Percentiles rank a stretch among this genome's conserved stretches.
These are phyloP conservation scores for Apogon talboti DNA, from an alignment of 2,797 vertebrate genomes.

Conservation along the genomic window DNA sequence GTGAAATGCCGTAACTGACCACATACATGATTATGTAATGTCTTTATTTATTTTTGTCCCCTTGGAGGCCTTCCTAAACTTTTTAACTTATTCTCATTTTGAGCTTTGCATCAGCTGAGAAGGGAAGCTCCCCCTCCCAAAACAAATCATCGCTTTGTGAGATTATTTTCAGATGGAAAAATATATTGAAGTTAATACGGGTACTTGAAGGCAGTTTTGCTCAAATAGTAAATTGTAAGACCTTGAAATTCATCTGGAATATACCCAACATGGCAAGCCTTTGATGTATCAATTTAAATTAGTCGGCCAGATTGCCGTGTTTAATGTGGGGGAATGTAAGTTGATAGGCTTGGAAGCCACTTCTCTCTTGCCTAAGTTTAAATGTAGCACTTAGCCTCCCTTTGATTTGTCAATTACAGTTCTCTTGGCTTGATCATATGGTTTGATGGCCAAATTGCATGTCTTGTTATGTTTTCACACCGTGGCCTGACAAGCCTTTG, in stretches of 20 bases:
- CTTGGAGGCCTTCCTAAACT: slow-evolving; percentile 41
- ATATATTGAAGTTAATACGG: slow-evolving; percentile 74
- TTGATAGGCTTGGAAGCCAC: slow-evolving; percentile 84
- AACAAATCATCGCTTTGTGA: slow-evolving; percentile 69
- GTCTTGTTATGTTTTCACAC: slow-evolving; percentile 84
- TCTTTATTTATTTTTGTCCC: slow-evolving; percentile 36
- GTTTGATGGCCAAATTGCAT: slow-evolving; percentile 84
- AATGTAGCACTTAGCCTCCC: slow-evolving; percentile 81
- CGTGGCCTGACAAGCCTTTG: slow-evolving; percentile 81
- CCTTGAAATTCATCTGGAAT: slow-evolving; percentile 83
- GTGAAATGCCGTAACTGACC: slow-evolving; percentile 67
- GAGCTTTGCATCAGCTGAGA: slow-evolving; percentile 38
- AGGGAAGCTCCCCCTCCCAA: slow-evolving; percentile 25
- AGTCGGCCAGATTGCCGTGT: slow-evolving; percentile 81
- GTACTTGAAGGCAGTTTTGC: slow-evolving; percentile 75
- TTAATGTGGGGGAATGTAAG: slow-evolving; percentile 83
- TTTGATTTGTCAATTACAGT: slow-evolving; percentile 87
- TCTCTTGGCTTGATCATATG: slow-evolving; percentile 81
- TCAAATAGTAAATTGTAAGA: slow-evolving; percentile 78
- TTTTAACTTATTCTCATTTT: slow-evolving; percentile 46
- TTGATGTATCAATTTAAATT: slow-evolving; percentile 87
- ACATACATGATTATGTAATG: slow-evolving; percentile 28
- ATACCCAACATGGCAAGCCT: slow-evolving; percentile 80
- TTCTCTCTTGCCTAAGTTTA: slow-evolving; percentile 80
- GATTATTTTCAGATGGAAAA: slow-evolving; percentile 69